Evolutionary conservation across 2,888 invertebrate genomes (phyloP).

Genomic region (Sisyra terminalis): DNA sequence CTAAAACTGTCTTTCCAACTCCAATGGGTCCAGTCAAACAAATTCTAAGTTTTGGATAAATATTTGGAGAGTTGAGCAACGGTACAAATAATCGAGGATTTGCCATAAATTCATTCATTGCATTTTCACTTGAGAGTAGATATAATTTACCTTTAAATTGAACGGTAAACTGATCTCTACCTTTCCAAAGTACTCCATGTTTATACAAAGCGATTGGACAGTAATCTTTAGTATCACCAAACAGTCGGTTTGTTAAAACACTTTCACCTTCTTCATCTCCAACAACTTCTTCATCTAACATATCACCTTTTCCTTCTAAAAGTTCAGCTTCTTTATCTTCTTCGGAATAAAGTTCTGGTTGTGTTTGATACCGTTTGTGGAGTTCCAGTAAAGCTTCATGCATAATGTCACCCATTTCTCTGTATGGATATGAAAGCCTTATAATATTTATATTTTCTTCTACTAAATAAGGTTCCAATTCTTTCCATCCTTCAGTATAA

Average conservation of each 20-base stretch:
- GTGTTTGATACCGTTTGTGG: background rate
- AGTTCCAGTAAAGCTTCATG: background rate
- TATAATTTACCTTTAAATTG: constrained; percentile 36
- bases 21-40: constrained; percentile 38
- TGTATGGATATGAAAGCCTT: background rate
- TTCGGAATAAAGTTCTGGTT: background rate
- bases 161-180: constrained; percentile 35
- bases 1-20: constrained; percentile 34
- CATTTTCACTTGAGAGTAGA: constrained; percentile 32
- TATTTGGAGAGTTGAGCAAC: constrained; percentile 26
- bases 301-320: constrained; percentile 22
- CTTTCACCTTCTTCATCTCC: constrained; percentile 11
- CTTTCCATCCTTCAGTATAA: background rate
- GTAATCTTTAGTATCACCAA: constrained; percentile 39
- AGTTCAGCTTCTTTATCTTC: background rate
- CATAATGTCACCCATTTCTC: background rate
- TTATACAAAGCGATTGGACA: constrained; percentile 43
- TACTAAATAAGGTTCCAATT: background rate
- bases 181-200: constrained; percentile 38
- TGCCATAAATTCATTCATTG: constrained; percentile 30
- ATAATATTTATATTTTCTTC: background rate
- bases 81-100: constrained; percentile 33
- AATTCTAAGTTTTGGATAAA: constrained; percentile 34
- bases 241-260: constrained; percentile 21
- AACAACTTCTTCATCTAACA: constrained; percentile 20